Conservation (phyloP, 2,888 invertebrate genomes). For the Tetrapedia diversipes region DNA sequence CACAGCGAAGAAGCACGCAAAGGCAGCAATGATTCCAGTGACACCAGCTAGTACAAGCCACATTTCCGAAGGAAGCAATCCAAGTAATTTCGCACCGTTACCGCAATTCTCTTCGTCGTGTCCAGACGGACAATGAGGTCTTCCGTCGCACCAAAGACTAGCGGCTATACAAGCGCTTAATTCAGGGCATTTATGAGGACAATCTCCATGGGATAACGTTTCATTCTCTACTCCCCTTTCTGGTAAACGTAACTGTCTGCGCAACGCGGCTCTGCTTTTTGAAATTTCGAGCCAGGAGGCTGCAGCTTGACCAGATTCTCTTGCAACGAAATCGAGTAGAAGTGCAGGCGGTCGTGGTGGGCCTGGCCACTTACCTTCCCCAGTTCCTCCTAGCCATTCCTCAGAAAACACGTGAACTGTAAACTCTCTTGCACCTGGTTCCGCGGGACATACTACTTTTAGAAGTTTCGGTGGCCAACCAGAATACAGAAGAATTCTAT, state of each 20-base stretch:
- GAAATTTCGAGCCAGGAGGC: slow-evolving; percentile 91
- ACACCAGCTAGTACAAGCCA: slow-evolving; percentile 80
- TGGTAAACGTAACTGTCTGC: slow-evolving; percentile 85
- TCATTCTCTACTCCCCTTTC: slow-evolving; percentile 77
- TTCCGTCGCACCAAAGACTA: slow-evolving; percentile 84
- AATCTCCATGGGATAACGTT: slow-evolving; percentile 75
- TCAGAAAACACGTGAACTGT: slow-evolving; percentile 91
- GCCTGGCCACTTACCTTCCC: slow-evolving; percentile 76
- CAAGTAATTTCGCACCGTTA: slow-evolving; percentile 81
- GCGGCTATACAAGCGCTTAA: slow-evolving; percentile 81
- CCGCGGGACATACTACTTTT: slow-evolving; percentile 89
- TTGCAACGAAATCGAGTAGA: slow-evolving; percentile 88
- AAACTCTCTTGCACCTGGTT: slow-evolving; percentile 87
- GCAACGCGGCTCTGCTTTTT: slow-evolving; percentile 86
- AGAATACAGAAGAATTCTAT: slow-evolving; percentile 92
- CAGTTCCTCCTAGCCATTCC: slow-evolving; percentile 87
- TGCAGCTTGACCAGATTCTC: slow-evolving; percentile 90
- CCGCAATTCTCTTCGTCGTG: slow-evolving; percentile 88
- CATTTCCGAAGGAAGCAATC: slow-evolving; percentile 84
- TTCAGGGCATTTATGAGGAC: slow-evolving; percentile 81
- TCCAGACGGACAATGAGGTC: slow-evolving; percentile 82
- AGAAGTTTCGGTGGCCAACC: slow-evolving; percentile 86
- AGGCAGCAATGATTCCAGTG: slow-evolving; percentile 83
- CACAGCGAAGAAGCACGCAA: slow-evolving; percentile 82
- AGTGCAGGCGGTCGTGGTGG: slow-evolving; percentile 85